Percentiles rank a stretch among this genome's conserved stretches.
Evolutionary conservation across 2,797 vertebrate genomes (phyloP).

Genomic region (Urosaurus nigricauda): DNA sequence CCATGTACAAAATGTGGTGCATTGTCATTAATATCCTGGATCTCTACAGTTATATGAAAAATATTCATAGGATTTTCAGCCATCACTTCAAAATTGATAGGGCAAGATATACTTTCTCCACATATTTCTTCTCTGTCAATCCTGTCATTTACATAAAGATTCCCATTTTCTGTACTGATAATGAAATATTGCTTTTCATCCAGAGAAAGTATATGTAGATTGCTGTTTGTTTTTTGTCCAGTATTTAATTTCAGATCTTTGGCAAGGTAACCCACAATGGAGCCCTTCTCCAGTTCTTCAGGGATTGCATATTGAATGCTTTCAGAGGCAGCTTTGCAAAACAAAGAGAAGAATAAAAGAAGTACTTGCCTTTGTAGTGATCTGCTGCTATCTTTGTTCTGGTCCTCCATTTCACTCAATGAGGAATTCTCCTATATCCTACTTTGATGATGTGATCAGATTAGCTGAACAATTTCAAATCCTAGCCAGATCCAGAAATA

Average conservation of each 20-base stretch:
- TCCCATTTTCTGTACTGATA: conserved; percentile 77
- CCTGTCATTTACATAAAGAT: conserved; percentile 71
- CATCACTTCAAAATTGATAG: conserved; percentile 82
- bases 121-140: conserved; percentile 82
- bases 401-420: background rate
- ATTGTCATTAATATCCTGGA: conserved; percentile 39
- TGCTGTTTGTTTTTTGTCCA: conserved; percentile 65
- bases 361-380: background rate
- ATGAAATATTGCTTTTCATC: conserved; percentile 75
- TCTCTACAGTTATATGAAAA: conserved; percentile 76
- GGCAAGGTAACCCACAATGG: conserved; percentile 77
- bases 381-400: background rate
- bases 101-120: conserved; percentile 74
- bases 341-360: conserved; percentile 42
- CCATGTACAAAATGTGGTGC: conserved; percentile 58
- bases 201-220: conserved; percentile 69
- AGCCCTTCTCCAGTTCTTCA: conserved; percentile 78
- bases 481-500: background rate
- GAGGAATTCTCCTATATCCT: background rate
- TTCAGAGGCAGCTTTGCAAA: conserved; percentile 47
- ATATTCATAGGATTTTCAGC: conserved; percentile 83
- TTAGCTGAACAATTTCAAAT: background rate
- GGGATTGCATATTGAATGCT: conserved; percentile 78
- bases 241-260: conserved; percentile 75
- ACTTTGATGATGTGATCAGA: background rate